Conservation (phyloP, 2,888 invertebrate genomes). For the Lasioglossum leucozonium region DNA sequence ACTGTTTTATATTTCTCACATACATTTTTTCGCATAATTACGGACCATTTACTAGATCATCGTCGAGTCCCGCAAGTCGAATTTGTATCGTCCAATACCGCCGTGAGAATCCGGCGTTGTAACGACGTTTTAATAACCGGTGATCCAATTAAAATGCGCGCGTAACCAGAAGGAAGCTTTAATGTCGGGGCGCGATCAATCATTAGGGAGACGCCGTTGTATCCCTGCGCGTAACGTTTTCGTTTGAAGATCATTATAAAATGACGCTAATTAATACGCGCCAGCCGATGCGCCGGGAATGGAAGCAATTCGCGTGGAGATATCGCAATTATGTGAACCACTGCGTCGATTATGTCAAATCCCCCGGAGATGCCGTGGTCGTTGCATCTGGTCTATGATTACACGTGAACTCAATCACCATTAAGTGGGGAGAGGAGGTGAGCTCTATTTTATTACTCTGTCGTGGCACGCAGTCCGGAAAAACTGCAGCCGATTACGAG, state of each 20-base stretch:
- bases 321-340: conserved; percentile 47
- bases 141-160: not conserved
- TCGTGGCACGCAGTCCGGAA: not conserved
- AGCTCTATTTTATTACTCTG: not conserved
- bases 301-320: conserved; percentile 32
- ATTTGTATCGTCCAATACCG: not conserved
- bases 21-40: not conserved
- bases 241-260: conserved; percentile 71
- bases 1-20: not conserved
- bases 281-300: conserved; percentile 14
- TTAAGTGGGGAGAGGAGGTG: not conserved
- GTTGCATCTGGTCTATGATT: conserved; percentile 10
- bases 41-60: not conserved
- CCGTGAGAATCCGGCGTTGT: not conserved
- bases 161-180: conserved; percentile 15
- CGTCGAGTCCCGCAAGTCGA: not conserved
- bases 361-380: conserved; percentile 28
- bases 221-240: conserved; percentile 59
- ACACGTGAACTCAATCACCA: not conserved
- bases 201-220: conserved; percentile 15
- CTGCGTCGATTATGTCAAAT: conserved; percentile 35
- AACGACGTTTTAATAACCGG: conserved; percentile 4
- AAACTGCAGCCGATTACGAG: not conserved
- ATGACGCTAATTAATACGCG: conserved; percentile 70
- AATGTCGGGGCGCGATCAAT: conserved; percentile 32